Base-by-base conservation (phyloP, 2,888 invertebrate species). In the Apantesis nais region DNA sequence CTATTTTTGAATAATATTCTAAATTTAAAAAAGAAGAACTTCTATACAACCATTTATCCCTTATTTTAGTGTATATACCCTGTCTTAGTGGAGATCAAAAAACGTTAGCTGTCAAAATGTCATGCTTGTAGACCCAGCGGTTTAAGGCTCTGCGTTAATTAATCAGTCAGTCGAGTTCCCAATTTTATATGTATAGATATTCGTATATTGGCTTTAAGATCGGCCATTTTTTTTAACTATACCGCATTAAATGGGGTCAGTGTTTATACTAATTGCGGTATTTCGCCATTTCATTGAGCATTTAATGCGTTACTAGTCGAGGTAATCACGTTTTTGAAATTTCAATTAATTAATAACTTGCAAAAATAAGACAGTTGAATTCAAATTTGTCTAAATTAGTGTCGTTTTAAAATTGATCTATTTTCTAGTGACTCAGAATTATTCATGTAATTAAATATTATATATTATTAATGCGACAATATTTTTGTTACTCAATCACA, bases 201-300 rank as follows among this genome's bases (percentile, higher is more conserved):
- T 65, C 58, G 12, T 72, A 67, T 80, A 75, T 65, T 72, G 72
- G 34, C 67, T 74, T 65, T 34, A n/a, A 80, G 71, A 66, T 62
- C 66, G 72, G 34, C 16, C 11, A 74, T 69, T 62, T 72, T 63
- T 71, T 68, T 67, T 68, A 67, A 48, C 31, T 64, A 66, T 44
- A 37, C 22, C 41, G 44, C 44, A 25, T 19, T 62, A 71, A 67
- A 66, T 74, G 37, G 25, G 25, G 22, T 67, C 66, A 25, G 22
- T 75, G 66, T 69, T 55, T 39, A 14, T 34, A 71, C 55, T 72
- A 66, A 71, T 76, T 37, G 61, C 39, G n/a, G 58, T 62, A 22
- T 68, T 70, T 68, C 16, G 39, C 16, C 9, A 60, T 72, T 66
- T 44, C n/a, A 31, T 34, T 52, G n/a, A 65, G 34, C 5, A 52